A percentile compares a stretch with the other conserved stretches of the same genome.
Conservation (phyloP, 2,888 invertebrate species). For the Doris montereyensis region DNA sequence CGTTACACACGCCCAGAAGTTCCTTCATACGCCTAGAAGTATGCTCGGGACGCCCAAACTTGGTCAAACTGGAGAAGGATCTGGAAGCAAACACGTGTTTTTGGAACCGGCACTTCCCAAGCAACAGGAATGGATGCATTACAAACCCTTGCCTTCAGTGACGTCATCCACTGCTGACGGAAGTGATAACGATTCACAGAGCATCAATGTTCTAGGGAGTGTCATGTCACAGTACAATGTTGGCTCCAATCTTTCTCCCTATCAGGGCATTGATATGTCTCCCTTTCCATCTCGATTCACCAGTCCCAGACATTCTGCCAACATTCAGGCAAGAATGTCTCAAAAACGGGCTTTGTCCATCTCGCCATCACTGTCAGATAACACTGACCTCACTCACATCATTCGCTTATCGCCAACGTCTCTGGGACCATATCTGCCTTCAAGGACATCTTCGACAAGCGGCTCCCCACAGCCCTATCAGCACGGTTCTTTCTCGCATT, state of each 20-base stretch:
- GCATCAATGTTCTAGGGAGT: conserved; percentile 49
- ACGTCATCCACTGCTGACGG: conserved; percentile 43
- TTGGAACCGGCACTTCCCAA: conserved; percentile 58
- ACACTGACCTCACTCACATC: conserved; percentile 71
- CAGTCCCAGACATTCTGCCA: conserved; percentile 68
- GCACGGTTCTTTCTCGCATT: conserved; percentile 68
- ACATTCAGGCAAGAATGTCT: conserved; percentile 57
- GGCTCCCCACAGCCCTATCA: conserved; percentile 60
- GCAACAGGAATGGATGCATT: conserved; percentile 62
- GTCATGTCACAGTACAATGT: conserved; percentile 55
- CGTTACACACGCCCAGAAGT: conserved; percentile 50
- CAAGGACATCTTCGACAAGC: conserved; percentile 62
- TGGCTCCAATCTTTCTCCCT: conserved; percentile 63
- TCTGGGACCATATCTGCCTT: conserved; percentile 64
- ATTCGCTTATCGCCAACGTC: conserved; percentile 74
- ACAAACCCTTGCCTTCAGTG: conserved; percentile 58
- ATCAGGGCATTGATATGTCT: conserved; percentile 60
- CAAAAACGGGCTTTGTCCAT: conserved; percentile 68
- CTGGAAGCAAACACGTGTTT: conserved; percentile 51
- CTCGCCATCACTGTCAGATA: conserved; percentile 68
- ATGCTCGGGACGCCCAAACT: conserved; percentile 11
- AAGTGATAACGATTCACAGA: conserved; percentile 48
- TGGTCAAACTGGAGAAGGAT: neutral
- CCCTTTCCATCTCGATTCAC: conserved; percentile 65
- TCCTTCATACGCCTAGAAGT: conserved; percentile 27